These are phyloP conservation scores for Siniperca knerii DNA, from an alignment of 2,113 vertebrate genomes.

Conservation along the genomic window DNA sequence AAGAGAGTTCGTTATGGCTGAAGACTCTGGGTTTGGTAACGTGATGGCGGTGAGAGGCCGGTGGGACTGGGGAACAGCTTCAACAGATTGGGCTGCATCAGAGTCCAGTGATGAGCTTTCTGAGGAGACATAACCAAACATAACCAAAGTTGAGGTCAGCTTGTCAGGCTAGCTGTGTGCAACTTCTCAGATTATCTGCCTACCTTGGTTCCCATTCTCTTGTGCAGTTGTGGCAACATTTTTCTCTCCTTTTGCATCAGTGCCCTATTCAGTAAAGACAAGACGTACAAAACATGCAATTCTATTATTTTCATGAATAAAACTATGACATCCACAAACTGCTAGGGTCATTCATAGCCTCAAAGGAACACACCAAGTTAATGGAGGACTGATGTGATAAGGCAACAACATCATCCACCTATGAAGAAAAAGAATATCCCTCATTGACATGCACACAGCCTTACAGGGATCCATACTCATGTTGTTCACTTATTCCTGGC, in stretches of 20 bases:
- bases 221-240: not conserved
- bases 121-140: not conserved
- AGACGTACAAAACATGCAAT: not conserved
- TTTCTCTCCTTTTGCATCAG: constrained; percentile 57
- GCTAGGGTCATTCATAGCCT: not conserved
- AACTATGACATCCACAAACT: not conserved
- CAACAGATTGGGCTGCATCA: not conserved
- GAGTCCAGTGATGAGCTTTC: constrained; percentile 14
- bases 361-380: not conserved
- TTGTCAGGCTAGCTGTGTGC: not conserved
- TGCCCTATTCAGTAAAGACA: constrained; percentile 55
- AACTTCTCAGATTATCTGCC: not conserved
- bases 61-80: constrained; percentile 39
- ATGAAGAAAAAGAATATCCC: not conserved
- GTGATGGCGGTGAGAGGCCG: constrained; percentile 34
- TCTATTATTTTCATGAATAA: not conserved
- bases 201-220: constrained; percentile 55
- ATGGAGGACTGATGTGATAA: not conserved
- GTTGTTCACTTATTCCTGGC: not conserved
- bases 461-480: not conserved
- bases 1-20: not conserved
- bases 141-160: not conserved
- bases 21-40: constrained; percentile 38
- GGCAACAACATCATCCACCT: not conserved
- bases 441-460: not conserved